Evolutionary conservation across 1,140 invertebrate genomes (phyloP).

Genomic region (Meloidogyne exigua): DNA sequence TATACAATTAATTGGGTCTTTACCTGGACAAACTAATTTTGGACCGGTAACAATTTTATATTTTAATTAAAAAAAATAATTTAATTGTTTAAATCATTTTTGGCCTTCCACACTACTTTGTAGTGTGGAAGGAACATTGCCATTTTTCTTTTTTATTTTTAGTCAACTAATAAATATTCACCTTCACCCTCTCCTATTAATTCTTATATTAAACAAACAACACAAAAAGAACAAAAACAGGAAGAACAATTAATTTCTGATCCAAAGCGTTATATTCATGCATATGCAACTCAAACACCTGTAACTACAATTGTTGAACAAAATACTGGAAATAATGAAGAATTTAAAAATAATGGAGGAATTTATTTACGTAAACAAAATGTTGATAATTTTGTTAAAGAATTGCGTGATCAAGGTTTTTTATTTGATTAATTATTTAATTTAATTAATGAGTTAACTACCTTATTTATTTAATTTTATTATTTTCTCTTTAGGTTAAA

Average conservation of each 20-base stretch:
- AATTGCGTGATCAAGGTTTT: conserved; percentile 26
- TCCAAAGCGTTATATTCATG: conserved; percentile 24
- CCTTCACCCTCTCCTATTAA: not conserved
- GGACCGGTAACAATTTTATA: not conserved
- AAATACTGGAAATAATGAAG: not conserved
- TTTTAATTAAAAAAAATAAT: no score
- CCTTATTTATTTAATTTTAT: not conserved
- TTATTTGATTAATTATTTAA: not conserved
- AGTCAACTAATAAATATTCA: not conserved
- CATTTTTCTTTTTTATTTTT: not conserved
- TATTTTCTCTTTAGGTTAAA: no score
- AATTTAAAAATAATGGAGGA: not conserved
- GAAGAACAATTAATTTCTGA: conserved; percentile 13
- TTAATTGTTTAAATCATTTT: no score
- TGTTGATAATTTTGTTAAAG: conserved; percentile 17
- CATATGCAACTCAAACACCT: conserved; percentile 26
- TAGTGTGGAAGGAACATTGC: no score
- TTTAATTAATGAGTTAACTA: no score
- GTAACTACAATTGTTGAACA: conserved; percentile 10
- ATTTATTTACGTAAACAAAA: not conserved
- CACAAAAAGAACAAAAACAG: not conserved
- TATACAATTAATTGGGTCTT: conserved; percentile 22
- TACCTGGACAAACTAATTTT: not conserved
- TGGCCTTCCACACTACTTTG: no score
- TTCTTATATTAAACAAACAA: not conserved